Evolutionary conservation across 2,888 invertebrate species (phyloP).

Genomic region (Cyclophora punctaria): DNA sequence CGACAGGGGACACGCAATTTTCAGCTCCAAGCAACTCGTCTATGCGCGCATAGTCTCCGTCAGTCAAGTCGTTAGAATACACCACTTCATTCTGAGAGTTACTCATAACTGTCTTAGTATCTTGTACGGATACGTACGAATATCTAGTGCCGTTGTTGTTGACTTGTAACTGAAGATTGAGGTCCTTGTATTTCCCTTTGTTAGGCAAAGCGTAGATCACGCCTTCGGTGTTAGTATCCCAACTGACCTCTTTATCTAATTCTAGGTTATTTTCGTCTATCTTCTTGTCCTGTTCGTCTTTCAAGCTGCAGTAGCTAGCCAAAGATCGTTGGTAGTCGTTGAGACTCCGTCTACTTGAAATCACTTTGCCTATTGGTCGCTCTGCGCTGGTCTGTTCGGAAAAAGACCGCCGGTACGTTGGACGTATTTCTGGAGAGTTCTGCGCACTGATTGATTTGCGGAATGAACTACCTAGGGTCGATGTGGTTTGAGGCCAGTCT

Average conservation of each 20-base stretch:
- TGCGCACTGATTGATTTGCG: slow-evolving; percentile 60
- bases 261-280: slow-evolving; percentile 62
- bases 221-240: slow-evolving; percentile 73
- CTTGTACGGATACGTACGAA: slow-evolving; percentile 66
- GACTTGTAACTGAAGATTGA: slow-evolving; percentile 65
- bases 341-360: slow-evolving; percentile 62
- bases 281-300: slow-evolving; percentile 39
- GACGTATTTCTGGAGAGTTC: slow-evolving; percentile 64
- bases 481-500: slow-evolving; percentile 73
- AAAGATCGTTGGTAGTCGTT: slow-evolving; percentile 63
- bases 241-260: slow-evolving; percentile 75
- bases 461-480: slow-evolving; percentile 45
- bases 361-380: slow-evolving; percentile 59
- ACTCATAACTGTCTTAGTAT: slow-evolving; percentile 64
- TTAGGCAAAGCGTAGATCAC: slow-evolving; percentile 70
- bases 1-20: slow-evolving; percentile 63
- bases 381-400: slow-evolving; percentile 63
- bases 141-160: slow-evolving; percentile 67
- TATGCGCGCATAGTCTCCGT: slow-evolving; percentile 65
- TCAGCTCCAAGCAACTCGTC: slow-evolving; percentile 61
- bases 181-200: slow-evolving; percentile 68
- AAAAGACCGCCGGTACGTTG: slow-evolving; percentile 63
- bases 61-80: slow-evolving; percentile 58
- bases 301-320: slow-evolving; percentile 51
- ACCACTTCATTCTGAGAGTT: slow-evolving; percentile 65